A percentile compares a stretch with the other conserved stretches of the same genome.
phyloP scores from a whole-genome alignment of 2,888 invertebrate species.

The Teleogryllus oceanicus region DNA sequence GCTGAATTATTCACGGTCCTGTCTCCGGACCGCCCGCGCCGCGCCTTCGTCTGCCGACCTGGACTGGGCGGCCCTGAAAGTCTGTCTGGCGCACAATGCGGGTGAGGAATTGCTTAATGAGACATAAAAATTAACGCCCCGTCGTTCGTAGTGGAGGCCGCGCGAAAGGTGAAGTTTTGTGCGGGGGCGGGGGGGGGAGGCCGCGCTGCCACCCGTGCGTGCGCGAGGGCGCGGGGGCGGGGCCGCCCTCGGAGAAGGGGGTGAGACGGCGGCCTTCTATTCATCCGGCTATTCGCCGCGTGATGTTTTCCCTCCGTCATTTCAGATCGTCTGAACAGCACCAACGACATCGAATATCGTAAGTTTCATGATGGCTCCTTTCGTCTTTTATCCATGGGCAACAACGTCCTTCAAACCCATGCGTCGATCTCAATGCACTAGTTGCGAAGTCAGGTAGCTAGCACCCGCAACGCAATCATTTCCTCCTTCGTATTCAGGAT shows the following conservation, averaged over 20 bases:
- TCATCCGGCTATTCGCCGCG: too few relatives aligned
- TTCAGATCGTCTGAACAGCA: too few relatives aligned
- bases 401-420: too few relatives aligned
- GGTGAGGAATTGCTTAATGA: conserved; percentile 9
- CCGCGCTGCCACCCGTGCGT: not conserved
- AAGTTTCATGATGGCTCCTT: too few relatives aligned
- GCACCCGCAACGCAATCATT: too few relatives aligned
- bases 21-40: conserved; percentile 12
- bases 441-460: too few relatives aligned
- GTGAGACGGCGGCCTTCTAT: not conserved
- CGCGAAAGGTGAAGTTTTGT: not conserved
- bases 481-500: too few relatives aligned
- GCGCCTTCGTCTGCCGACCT: not conserved
- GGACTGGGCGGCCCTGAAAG: not conserved
- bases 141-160: not conserved
- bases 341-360: too few relatives aligned
- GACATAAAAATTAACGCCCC: conserved; percentile 18
- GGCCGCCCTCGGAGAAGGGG: not conserved
- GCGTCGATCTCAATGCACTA: too few relatives aligned
- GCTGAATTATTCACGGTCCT: conserved; percentile 34
- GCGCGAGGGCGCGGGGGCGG: not conserved
- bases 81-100: not conserved
- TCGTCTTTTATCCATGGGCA: too few relatives aligned
- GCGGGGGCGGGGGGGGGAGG: not conserved
- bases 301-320: too few relatives aligned